Percentiles rank a stretch among this genome's conserved stretches.
These are phyloP conservation scores for Palythoa grandis DNA, from an alignment of 92 coral and sea anemone species.

Conservation along the genomic window DNA sequence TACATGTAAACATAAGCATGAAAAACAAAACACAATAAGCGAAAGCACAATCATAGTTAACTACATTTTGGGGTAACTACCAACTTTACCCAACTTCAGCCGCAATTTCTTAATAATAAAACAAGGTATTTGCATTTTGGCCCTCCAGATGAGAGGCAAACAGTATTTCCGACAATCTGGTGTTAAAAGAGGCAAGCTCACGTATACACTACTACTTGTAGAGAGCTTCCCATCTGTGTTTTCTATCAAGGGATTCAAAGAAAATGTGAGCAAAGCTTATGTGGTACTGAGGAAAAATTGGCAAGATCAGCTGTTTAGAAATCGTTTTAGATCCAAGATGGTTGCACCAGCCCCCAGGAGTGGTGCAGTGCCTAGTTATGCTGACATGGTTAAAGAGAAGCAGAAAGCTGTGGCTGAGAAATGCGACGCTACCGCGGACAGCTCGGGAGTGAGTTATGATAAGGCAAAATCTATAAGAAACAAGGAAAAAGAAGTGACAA, in stretches of 20 bases:
- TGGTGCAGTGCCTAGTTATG: slow-evolving; percentile 23
- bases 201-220: slow-evolving; percentile 27
- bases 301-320: slow-evolving; percentile 21
- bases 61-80: too few species aligned
- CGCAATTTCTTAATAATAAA: too few species aligned
- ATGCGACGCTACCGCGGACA: neutral
- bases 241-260: slow-evolving; percentile 17
- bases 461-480: neutral
- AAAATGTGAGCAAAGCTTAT: neutral
- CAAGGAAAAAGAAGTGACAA: neutral
- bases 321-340: slow-evolving; percentile 5
- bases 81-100: too few species aligned
- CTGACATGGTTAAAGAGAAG: slow-evolving; percentile 37
- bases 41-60: too few species aligned
- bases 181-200: slow-evolving; percentile 27
- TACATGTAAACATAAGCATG: too few species aligned
- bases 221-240: slow-evolving; percentile 44
- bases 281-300: slow-evolving; percentile 23
- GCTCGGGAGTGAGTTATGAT: neutral
- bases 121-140: too few species aligned
- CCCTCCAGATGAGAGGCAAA: slow-evolving; percentile 17
- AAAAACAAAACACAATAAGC: too few species aligned
- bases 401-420: neutral
- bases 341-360: neutral
- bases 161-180: slow-evolving; percentile 22